phyloP scores from a whole-genome alignment of 1,140 invertebrate species.

The Euwallacea similis region DNA sequence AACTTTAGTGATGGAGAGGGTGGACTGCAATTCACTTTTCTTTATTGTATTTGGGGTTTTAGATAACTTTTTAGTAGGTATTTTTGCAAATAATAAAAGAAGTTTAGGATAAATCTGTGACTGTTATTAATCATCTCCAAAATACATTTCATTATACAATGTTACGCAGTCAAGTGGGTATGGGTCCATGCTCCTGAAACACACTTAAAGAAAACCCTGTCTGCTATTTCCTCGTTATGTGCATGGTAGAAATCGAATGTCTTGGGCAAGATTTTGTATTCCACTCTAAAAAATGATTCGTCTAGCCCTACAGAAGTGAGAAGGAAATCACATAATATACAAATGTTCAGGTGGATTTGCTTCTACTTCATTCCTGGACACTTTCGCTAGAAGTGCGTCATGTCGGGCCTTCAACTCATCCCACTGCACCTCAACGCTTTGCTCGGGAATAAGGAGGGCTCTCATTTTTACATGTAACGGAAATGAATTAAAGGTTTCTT shows the following conservation, averaged over 20 bases:
- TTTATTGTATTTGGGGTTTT: too few species aligned
- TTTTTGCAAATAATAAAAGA: too few species aligned
- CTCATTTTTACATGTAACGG: conserved; percentile 18
- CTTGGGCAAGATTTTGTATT: conserved; percentile 19
- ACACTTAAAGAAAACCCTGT: conserved; percentile 15
- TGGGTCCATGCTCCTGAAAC: conserved; percentile 10
- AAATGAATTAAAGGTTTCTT: neutral
- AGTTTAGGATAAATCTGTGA: too few species aligned
- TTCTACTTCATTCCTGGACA: neutral
- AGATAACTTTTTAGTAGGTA: too few species aligned
- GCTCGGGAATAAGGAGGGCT: conserved; percentile 2
- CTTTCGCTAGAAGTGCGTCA: conserved; percentile 10
- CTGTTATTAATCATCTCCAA: too few species aligned
- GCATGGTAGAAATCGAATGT: conserved; percentile 24
- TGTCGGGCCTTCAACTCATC: conserved; percentile 14
- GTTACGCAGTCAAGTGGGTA: conserved; percentile 18
- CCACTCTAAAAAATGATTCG: conserved; percentile 13
- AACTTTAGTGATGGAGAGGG: neutral
- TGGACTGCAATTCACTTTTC: too few species aligned
- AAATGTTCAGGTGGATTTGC: conserved; percentile 9
- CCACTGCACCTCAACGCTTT: conserved; percentile 18
- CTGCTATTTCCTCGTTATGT: conserved; percentile 12
- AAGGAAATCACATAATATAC: conserved; percentile 10
- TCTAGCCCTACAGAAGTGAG: neutral
- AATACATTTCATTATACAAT: too few species aligned